Base-by-base conservation (phyloP, 53 echinoderm and acorn worm species). In the Holothuria leucospilota region DNA sequence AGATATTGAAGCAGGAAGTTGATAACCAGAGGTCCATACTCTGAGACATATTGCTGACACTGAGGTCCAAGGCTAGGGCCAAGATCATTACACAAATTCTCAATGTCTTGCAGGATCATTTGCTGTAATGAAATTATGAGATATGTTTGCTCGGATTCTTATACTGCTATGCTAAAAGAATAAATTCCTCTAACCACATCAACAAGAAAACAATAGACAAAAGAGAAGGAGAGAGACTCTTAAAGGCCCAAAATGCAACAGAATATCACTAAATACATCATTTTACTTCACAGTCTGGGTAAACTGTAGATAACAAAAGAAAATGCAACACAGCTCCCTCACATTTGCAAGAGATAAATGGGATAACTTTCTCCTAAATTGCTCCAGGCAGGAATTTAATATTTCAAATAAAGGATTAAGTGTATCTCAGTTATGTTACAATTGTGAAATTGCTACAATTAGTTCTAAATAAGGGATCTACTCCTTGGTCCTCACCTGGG, bases 1-100 rank as follows among this genome's bases (percentile, higher is more conserved):
- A 94, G 63, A 61, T 86, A 41, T 40, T 86, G 77, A 10, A 78
- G 73, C 8, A 94, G 29, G 68, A 85, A 72, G 63, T 71, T 62
- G 18, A 96, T 56, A 62, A 92, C 87, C 16, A 92, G 2, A 13
- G 68, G 52, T 24, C 81, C 94, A 27, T 94, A 96, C 49, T 91
- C 64, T 29, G 92, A 79, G 29, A 94, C 84, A 73, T 91, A 86
- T 20, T 86, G 64, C 28, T 74, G 86, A 77, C 96, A 96, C 39
- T 89, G 68, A 25, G 74, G 89, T 28, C 90, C 71, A 26, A 90
- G 85, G 75, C 69, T 21, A 34, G 34, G 34, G 0, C 96, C 92
- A 5, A 93, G 80, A 60, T 20, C 24, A 8, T 25, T 77, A 68
- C 96, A 96, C 29, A 96, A 6, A 2, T 51, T 63, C 49, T 86